Percentiles rank a stretch among this genome's conserved stretches.
These are phyloP conservation scores for Osmerus mordax DNA, from an alignment of 2,113 vertebrate genomes.

Conservation along the genomic window DNA sequence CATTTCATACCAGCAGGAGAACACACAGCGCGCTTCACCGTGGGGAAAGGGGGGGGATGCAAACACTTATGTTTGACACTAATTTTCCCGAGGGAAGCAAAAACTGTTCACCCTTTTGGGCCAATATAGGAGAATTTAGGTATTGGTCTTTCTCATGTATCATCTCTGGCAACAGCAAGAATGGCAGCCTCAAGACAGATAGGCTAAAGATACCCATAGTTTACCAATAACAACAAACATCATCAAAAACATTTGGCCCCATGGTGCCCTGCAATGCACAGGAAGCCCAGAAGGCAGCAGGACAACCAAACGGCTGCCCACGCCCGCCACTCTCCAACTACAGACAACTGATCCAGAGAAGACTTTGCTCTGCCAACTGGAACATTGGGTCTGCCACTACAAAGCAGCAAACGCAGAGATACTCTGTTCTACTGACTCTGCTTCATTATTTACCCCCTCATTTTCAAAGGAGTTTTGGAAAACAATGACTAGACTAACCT, in stretches of 20 bases:
- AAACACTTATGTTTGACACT: too few species aligned
- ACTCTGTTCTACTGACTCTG: too few species aligned
- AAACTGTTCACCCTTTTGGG: neutral
- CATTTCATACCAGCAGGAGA: neutral
- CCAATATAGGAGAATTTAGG: too few species aligned
- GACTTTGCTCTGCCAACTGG: neutral
- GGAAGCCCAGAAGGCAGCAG: neutral
- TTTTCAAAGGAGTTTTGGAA: too few species aligned
- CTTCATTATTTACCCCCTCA: too few species aligned
- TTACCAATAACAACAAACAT: neutral
- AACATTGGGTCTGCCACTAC: neutral
- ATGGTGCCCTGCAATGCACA: neutral
- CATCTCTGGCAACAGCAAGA: neutral
- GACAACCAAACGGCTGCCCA: neutral
- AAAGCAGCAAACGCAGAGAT: neutral
- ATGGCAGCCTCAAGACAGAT: too few species aligned
- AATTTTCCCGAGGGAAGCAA: too few species aligned
- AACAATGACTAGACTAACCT: neutral
- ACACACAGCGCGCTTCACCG: neutral
- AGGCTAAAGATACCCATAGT: too few species aligned
- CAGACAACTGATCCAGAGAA: neutral
- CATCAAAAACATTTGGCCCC: slow-evolving; percentile 7
- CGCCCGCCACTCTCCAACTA: neutral
- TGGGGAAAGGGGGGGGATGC: neutral
- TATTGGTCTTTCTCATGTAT: neutral